phyloP scores from a whole-genome alignment of 1,140 invertebrate genomes.

The Drosophila takahashii region DNA sequence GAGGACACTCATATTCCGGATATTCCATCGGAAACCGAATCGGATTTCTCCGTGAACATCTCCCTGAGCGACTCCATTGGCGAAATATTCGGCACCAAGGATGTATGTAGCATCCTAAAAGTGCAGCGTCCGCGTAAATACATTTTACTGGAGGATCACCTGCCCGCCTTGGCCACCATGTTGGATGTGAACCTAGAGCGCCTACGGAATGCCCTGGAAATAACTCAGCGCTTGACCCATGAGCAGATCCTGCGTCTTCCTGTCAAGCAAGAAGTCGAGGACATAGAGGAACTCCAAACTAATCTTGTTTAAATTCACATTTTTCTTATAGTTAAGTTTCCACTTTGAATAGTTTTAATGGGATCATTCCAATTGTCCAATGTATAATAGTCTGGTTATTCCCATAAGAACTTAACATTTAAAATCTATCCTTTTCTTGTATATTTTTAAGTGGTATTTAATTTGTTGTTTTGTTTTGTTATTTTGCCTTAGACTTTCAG shows the following conservation, averaged over 20 bases:
- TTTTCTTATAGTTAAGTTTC: not conserved
- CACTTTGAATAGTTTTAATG: constrained; percentile 11
- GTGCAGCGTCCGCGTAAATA: constrained; percentile 43
- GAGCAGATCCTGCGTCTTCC: constrained; percentile 40
- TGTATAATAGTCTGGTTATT: not conserved
- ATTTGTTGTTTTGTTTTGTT: constrained; percentile 44
- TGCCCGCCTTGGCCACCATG: constrained; percentile 59
- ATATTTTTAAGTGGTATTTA: constrained; percentile 71
- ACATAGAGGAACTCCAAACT: not conserved
- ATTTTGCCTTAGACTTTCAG: constrained; percentile 70
- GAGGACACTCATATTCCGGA: not conserved
- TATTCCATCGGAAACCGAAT: constrained; percentile 8
- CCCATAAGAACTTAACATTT: not conserved
- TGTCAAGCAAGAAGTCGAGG: not conserved
- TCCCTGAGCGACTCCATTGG: constrained; percentile 62
- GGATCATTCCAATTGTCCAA: constrained; percentile 1
- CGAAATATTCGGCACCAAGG: constrained; percentile 64
- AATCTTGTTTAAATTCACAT: too few species aligned
- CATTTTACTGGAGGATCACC: constrained; percentile 46
- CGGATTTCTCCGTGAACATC: constrained; percentile 34
- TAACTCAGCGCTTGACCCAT: constrained; percentile 41
- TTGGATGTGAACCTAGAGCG: constrained; percentile 50
- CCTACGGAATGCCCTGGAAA: constrained; percentile 40
- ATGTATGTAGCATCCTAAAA: constrained; percentile 33
- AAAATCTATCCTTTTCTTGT: constrained; percentile 38